phyloP scores from a whole-genome alignment of 2,797 vertebrate genomes.

The Knipowitschia caucasica region DNA sequence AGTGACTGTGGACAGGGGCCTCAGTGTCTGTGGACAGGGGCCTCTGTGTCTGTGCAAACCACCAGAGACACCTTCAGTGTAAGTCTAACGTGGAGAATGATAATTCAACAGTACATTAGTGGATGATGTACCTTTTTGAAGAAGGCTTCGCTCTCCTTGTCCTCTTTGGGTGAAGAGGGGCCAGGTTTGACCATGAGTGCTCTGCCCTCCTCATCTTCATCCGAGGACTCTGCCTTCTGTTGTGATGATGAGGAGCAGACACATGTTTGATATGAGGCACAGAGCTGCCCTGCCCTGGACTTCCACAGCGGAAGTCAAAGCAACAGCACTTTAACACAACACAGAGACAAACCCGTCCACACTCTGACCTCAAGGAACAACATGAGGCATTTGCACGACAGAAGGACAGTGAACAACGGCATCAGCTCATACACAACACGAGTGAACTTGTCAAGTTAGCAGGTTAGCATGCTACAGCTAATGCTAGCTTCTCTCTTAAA shows the following conservation, averaged over 20 bases:
- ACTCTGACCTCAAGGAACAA: rapidly evolving
- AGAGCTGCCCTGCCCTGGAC: constrained; percentile 39
- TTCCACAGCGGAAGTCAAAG: constrained; percentile 45
- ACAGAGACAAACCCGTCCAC: rapidly evolving
- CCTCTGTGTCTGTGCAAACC: too few relatives aligned
- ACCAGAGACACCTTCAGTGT: too few relatives aligned
- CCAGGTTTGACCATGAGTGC: constrained; percentile 66
- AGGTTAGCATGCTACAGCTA: constrained; percentile 42
- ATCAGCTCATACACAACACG: not conserved
- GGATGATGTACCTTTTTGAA: constrained; percentile 69
- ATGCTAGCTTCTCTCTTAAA: constrained; percentile 27
- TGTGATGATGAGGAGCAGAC: not conserved
- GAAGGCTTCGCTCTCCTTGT: constrained; percentile 77
- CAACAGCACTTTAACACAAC: not conserved
- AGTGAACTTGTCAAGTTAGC: constrained; percentile 26
- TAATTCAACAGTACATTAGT: too few relatives aligned
- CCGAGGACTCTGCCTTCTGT: constrained; percentile 64
- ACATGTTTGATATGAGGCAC: not conserved
- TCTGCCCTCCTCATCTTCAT: constrained; percentile 72
- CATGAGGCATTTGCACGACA: rapidly evolving
- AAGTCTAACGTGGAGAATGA: too few relatives aligned
- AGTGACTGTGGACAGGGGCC: too few relatives aligned
- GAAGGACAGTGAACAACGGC: not conserved
- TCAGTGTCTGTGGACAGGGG: too few relatives aligned
- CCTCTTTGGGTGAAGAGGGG: constrained; percentile 65